These are phyloP conservation scores for Girardia tigrina DNA, from an alignment of 2,888 invertebrate species.

Conservation along the genomic window DNA sequence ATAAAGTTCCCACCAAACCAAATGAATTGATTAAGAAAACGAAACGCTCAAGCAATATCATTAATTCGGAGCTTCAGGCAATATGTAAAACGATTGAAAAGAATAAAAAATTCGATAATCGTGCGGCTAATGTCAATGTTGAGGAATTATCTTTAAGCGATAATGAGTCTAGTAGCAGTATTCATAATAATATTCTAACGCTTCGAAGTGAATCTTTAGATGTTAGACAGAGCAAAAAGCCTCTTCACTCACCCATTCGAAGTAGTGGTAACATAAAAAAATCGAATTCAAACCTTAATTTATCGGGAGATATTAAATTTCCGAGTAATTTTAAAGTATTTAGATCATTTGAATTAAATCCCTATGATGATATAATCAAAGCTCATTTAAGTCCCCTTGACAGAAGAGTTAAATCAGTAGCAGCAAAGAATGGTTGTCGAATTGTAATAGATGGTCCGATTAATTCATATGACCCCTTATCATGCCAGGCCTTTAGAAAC, in stretches of 20 bases:
- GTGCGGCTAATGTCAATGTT: neutral
- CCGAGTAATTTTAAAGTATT: neutral
- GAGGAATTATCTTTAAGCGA: neutral
- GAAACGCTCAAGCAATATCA: neutral
- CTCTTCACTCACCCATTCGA: neutral
- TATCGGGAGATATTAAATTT: neutral
- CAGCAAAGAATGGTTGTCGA: neutral
- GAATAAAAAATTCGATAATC: conserved; percentile 13
- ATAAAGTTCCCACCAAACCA: neutral
- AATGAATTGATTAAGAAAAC: neutral
- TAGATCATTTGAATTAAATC: neutral
- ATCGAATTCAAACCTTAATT: neutral
- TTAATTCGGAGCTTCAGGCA: neutral
- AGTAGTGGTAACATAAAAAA: neutral
- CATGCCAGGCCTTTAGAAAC: neutral
- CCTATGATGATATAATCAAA: conserved; percentile 5
- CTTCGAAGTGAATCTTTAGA: neutral
- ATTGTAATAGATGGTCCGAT: neutral
- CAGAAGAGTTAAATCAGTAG: conserved; percentile 2
- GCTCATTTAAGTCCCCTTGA: neutral
- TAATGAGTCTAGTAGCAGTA: neutral
- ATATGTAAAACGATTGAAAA: neutral
- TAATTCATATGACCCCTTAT: conserved; percentile 15
- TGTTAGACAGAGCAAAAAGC: neutral
- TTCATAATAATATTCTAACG: neutral